Evolutionary conservation across 2,113 vertebrate genomes (phyloP).

Genomic region (Scatophagus argus): DNA sequence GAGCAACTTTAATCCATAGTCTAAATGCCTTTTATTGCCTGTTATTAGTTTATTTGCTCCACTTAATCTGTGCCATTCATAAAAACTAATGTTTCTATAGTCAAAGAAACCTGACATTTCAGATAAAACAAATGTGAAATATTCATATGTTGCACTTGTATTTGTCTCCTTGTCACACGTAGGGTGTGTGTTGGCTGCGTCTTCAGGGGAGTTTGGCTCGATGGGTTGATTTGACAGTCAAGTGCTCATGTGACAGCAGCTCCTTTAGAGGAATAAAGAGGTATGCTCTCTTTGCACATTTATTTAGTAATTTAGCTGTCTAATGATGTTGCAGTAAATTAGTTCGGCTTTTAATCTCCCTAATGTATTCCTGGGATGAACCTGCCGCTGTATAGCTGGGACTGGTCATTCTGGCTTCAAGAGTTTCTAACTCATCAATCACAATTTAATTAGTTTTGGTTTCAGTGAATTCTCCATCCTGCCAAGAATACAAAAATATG

Average conservation of each 20-base stretch:
- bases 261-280: constrained; percentile 20
- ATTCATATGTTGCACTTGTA: background rate
- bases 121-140: background rate
- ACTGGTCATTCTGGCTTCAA: constrained; percentile 25
- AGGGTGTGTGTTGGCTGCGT: constrained; percentile 10
- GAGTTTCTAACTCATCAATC: constrained; percentile 56
- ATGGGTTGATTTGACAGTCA: constrained; percentile 14
- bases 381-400: constrained; percentile 20
- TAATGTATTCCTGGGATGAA: constrained; percentile 26
- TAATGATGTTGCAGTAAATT: constrained; percentile 35
- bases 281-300: background rate
- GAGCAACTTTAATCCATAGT: background rate
- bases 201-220: background rate
- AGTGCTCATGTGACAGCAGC: background rate
- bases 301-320: constrained; percentile 6
- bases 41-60: background rate
- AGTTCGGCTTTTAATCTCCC: constrained; percentile 35
- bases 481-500: constrained; percentile 27
- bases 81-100: background rate
- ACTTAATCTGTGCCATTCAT: background rate
- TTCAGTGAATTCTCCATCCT: constrained; percentile 19
- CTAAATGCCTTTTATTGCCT: background rate
- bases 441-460: constrained; percentile 50
- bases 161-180: background rate
- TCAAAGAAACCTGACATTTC: background rate